phyloP scores from a whole-genome alignment of 2,113 vertebrate species.

The Ammospiza nelsoni region DNA sequence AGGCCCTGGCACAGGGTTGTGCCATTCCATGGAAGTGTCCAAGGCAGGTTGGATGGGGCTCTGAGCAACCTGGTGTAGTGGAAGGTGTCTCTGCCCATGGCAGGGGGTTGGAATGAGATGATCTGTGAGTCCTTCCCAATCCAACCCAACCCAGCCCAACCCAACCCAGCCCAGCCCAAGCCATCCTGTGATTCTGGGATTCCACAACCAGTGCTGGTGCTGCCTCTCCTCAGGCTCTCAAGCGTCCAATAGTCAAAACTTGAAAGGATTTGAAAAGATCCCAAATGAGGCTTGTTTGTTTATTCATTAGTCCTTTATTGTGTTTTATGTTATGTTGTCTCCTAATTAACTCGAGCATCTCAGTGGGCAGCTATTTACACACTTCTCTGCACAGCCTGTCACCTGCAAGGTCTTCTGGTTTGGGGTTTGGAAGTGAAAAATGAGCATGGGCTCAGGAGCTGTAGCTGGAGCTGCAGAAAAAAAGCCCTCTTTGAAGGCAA shows the following conservation, averaged over 20 bases:
- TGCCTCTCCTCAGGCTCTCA: neutral
- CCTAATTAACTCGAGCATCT: neutral
- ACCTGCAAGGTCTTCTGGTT: neutral
- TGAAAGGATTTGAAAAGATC: neutral
- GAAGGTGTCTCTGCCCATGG: neutral
- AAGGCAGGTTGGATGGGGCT: neutral
- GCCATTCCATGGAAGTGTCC: neutral
- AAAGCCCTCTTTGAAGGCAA: neutral
- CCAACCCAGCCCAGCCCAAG: too few species aligned
- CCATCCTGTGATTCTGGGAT: neutral
- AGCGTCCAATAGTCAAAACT: neutral
- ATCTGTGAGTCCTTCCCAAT: neutral
- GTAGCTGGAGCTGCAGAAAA: neutral
- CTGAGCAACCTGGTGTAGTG: neutral
- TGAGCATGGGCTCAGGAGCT: neutral
- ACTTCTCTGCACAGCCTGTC: neutral
- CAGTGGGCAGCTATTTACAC: neutral
- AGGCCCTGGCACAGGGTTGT: neutral
- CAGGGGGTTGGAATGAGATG: accelerated
- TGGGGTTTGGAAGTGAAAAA: neutral
- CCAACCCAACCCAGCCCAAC: neutral
- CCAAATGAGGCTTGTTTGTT: neutral
- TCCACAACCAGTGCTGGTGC: neutral
- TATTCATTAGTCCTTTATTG: neutral
- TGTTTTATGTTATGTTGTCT: neutral